phyloP scores from a whole-genome alignment of 2,797 vertebrate genomes.

The Enteromius fasciolatus region DNA sequence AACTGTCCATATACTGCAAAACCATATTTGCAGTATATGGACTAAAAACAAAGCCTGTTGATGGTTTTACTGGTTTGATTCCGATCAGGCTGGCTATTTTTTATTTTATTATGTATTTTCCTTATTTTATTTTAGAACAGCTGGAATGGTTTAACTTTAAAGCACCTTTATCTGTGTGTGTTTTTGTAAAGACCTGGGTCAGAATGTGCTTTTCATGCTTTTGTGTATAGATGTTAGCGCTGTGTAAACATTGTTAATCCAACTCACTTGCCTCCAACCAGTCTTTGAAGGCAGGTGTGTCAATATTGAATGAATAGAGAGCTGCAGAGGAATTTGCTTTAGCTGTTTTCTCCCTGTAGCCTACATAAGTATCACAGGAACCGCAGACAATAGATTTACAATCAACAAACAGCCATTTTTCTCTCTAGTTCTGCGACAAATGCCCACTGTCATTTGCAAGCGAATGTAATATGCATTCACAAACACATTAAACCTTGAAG shows the following conservation, averaged over 20 bases:
- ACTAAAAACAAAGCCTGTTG: not conserved
- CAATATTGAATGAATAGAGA: conserved; percentile 47
- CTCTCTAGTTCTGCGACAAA: not conserved
- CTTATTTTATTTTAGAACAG: not conserved
- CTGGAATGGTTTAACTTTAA: not conserved
- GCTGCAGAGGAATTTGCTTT: conserved; percentile 41
- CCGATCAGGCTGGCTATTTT: not conserved
- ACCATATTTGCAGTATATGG: no score
- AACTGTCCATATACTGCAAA: no score
- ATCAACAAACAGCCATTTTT: conserved; percentile 21
- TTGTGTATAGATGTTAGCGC: conserved; percentile 9
- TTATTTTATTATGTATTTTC: not conserved
- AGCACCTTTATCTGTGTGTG: conserved; percentile 14
- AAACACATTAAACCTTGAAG: conserved; percentile 42
- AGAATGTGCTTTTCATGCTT: not conserved
- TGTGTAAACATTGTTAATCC: conserved; percentile 41
- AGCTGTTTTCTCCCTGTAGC: not conserved
- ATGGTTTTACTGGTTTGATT: not conserved
- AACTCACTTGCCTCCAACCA: conserved; percentile 24
- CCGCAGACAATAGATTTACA: not conserved
- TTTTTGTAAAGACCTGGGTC: conserved; percentile 2
- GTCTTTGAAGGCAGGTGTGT: conserved; percentile 49
- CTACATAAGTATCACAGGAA: not conserved
- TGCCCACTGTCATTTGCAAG: not conserved
- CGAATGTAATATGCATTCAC: conserved; percentile 26